Evolutionary conservation across 1,140 invertebrate genomes (phyloP), one percentile per base, ranked within the genome.

Genomic region (Apis laboriosa): DNA sequence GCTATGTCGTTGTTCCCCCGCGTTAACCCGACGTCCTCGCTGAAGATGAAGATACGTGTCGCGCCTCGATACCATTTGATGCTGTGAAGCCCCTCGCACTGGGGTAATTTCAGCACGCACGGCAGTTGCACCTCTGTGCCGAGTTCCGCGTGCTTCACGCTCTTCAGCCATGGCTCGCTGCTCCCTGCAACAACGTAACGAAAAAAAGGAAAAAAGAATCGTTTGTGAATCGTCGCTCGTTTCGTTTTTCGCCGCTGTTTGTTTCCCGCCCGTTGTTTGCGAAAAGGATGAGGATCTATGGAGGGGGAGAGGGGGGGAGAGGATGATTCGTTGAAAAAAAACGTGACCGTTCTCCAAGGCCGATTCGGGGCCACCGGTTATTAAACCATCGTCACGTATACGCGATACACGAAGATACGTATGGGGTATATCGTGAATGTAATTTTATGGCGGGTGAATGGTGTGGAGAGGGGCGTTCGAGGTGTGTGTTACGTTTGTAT

Each of bases 31-130:
- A 95, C 96, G 58, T 96, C 95, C 81, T 97, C 97, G 87, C 97
- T 97, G 94, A 97, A 97, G 80, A 98, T 97, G 93, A 97, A 98
- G 81, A 98, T 97, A 71, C 97, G 95, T 77, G 95, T 95, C 74
- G 97, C 96, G 66, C 96, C 97, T 86, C 97, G 96, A 93, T 98
- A 98, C 97, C 97, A 98, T 93, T 98, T 98, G 89, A 98, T 96
- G 90, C 97, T 98, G 94, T 98, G 97, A 88, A 98, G 95, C 67
- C 96, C 96, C 1, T 97, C 97, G 90, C 98, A 98, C 85, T 96
- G 95, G 15, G 95, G 94, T 74, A 95, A 95, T 92, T 97, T 97
- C 80, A 98, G 96, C 34, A 96, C 95, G 93, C 97, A 98, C 3
- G 96, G 96, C 61, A 98, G 94, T 43, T 95, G 94, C 49, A 97